These are phyloP conservation scores for Hippasteria phrygiana DNA, from an alignment of 53 echinoderm and acorn worm species.

Conservation along the genomic window DNA sequence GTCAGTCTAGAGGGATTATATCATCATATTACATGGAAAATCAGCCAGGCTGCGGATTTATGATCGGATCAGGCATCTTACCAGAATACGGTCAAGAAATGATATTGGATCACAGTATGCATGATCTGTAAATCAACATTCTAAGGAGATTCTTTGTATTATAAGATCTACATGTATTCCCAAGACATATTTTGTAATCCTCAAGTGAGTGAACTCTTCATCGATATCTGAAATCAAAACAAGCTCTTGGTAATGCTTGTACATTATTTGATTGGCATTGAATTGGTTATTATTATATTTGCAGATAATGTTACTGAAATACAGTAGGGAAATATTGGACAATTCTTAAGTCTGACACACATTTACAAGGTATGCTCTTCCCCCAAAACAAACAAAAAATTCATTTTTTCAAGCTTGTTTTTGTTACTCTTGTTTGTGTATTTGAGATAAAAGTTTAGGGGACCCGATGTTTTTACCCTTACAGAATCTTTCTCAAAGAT, in stretches of 20 bases:
- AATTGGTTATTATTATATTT: too few species aligned
- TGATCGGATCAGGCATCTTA: not conserved
- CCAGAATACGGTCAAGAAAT: not conserved
- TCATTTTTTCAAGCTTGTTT: too few species aligned
- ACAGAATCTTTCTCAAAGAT: too few species aligned
- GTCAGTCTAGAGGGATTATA: not conserved
- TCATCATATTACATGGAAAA: not conserved
- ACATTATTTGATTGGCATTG: constrained; percentile 7
- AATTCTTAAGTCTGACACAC: too few species aligned
- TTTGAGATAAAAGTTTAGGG: too few species aligned
- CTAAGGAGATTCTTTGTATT: not conserved
- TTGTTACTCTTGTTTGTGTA: too few species aligned
- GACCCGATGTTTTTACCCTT: too few species aligned
- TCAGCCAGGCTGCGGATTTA: constrained; percentile 4
- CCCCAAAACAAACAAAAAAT: too few species aligned
- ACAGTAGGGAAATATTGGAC: too few species aligned
- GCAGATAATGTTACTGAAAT: too few species aligned
- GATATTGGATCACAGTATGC: not conserved
- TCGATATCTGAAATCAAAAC: not conserved
- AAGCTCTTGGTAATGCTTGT: not conserved
- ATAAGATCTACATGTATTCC: not conserved
- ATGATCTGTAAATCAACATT: not conserved
- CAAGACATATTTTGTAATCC: not conserved
- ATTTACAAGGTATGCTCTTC: too few species aligned
- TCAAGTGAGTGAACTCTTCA: not conserved